A percentile compares a stretch with the other conserved stretches of the same genome.
Evolutionary conservation across 2,113 vertebrate species (phyloP).

Genomic region (Athene cunicularia): DNA sequence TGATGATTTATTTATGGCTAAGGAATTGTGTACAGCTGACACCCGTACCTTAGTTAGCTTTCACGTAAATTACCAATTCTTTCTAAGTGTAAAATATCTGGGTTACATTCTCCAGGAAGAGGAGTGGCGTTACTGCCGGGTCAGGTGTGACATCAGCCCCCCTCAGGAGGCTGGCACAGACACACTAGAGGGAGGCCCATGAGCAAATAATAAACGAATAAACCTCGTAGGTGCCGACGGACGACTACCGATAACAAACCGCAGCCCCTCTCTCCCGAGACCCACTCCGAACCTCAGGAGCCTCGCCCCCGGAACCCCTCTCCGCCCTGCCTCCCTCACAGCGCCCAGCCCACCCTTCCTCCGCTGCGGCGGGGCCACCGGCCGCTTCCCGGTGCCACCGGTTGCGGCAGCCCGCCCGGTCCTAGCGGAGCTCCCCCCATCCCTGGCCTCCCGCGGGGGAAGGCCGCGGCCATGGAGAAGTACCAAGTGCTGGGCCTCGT

Average conservation of each 20-base stretch:
- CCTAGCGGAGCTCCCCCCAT: too few species aligned
- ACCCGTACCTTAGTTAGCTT: neutral
- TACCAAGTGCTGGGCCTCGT: slow-evolving; percentile 85
- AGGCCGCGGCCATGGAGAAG: slow-evolving; percentile 71
- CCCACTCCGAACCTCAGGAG: too few species aligned
- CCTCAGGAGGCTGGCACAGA: too few species aligned
- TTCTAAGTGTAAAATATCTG: too few species aligned
- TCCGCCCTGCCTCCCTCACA: neutral
- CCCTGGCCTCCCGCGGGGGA: too few species aligned
- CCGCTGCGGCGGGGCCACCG: too few species aligned
- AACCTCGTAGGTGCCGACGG: too few species aligned
- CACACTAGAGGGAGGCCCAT: neutral
- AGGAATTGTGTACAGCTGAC: neutral
- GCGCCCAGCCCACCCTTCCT: neutral
- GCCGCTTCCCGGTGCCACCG: too few species aligned
- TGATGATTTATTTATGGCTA: neutral
- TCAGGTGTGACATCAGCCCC: neutral
- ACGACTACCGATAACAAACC: too few species aligned
- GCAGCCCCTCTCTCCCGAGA: neutral
- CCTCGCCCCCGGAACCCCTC: neutral
- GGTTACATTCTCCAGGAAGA: too few species aligned
- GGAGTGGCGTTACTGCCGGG: neutral
- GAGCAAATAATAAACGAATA: neutral
- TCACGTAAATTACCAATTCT: neutral
- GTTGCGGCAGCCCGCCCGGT: too few species aligned